A percentile compares a stretch with the other conserved stretches of the same genome.
Evolutionary conservation across 2,888 invertebrate genomes (phyloP).

Genomic region (Cistogaster globosa): DNA sequence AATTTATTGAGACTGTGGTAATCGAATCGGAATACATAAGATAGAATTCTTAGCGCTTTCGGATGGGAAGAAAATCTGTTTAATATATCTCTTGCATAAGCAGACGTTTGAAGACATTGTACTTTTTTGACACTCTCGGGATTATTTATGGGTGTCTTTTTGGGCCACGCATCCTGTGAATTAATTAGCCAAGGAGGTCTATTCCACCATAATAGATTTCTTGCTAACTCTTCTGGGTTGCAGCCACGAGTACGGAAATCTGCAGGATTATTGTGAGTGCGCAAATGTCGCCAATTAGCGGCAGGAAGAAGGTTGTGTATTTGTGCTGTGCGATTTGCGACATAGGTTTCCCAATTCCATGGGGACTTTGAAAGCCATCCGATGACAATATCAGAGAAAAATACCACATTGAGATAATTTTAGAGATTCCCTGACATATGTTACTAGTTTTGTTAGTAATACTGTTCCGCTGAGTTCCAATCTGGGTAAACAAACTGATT

Average conservation of each 20-base stretch:
- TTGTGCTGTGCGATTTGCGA: slow-evolving; percentile 23
- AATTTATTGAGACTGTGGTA: too few relatives aligned
- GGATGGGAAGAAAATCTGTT: too few relatives aligned
- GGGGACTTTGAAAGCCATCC: slow-evolving; percentile 2
- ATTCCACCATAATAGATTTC: too few relatives aligned
- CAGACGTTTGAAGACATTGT: too few relatives aligned
- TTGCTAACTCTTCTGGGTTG: too few relatives aligned
- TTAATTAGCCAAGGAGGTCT: too few relatives aligned
- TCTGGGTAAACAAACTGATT: neutral
- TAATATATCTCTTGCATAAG: too few relatives aligned
- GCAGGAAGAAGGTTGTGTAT: neutral
- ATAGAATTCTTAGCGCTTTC: too few relatives aligned
- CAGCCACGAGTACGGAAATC: slow-evolving; percentile 13
- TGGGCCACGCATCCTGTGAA: too few relatives aligned
- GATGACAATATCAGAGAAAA: slow-evolving; percentile 11
- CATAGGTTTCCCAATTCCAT: slow-evolving; percentile 28
- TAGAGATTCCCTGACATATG: neutral
- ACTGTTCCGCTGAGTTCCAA: slow-evolving; percentile 12
- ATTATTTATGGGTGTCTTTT: too few relatives aligned
- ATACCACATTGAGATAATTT: neutral
- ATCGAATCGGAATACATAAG: too few relatives aligned
- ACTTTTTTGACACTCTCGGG: too few relatives aligned
- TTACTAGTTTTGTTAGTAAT: slow-evolving; percentile 16
- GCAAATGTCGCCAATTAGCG: slow-evolving; percentile 3
- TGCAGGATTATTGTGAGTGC: slow-evolving; percentile 24